These are phyloP conservation scores for Protosalanx chinensis DNA, from an alignment of 2,797 vertebrate genomes.

Conservation along the genomic window DNA sequence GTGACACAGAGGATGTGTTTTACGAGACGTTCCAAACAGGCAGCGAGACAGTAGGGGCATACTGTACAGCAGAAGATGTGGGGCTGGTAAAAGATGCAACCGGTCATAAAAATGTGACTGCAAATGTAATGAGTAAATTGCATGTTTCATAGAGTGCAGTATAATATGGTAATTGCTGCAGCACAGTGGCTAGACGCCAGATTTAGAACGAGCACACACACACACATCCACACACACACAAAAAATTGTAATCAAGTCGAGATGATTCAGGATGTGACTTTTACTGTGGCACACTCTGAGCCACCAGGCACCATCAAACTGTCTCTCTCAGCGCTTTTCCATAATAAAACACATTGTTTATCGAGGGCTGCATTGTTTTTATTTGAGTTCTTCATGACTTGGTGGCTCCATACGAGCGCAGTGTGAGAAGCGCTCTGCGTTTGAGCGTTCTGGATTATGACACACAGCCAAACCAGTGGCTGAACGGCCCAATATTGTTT, in stretches of 20 bases:
- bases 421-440: neutral
- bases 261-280: conserved; percentile 10
- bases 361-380: conserved; percentile 1
- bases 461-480: conserved; percentile 32
- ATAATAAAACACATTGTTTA: conserved; percentile 5
- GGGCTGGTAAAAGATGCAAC: conserved; percentile 16
- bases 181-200: conserved; percentile 13
- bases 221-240: too few relatives aligned
- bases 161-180: conserved; percentile 19
- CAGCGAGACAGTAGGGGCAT: neutral
- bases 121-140: conserved; percentile 17
- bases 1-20: neutral
- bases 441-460: conserved; percentile 37
- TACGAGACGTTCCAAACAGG: conserved; percentile 5
- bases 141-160: conserved; percentile 18
- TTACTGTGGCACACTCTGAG: neutral
- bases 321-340: neutral
- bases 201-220: neutral
- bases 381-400: conserved; percentile 30
- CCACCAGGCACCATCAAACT: conserved; percentile 1
- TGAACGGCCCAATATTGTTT: conserved; percentile 38
- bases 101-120: conserved; percentile 5
- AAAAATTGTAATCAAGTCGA: conserved; percentile 1
- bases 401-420: conserved; percentile 29
- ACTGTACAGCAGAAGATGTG: neutral